Evolutionary conservation across 2,797 vertebrate genomes (phyloP), one percentile per base, ranked within the genome.

Genomic region (Schizothorax lantsangensis): DNA sequence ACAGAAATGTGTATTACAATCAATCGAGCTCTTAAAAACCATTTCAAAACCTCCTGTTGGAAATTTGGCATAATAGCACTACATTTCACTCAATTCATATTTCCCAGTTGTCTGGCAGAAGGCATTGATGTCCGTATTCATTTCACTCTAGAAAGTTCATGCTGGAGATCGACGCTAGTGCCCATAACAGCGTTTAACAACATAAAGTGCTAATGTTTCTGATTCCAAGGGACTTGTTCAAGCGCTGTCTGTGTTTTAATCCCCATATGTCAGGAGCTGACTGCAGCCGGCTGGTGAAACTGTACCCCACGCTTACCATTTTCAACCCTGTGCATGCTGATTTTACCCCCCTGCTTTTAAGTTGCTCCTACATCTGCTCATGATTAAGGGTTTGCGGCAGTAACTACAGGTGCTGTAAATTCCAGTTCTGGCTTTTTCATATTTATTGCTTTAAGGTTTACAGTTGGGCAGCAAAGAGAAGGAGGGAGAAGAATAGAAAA

Each of bases 381-480:
- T 93, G 92, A 93, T 96, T 96, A 96, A 49, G 85, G 86, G 64
- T 75, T 87, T 88, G 91, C 77, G 87, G 91, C 84, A 90, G 92
- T 92, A 91, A 94, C 91, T 94, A 94, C 95, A 96, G 95, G 95
- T 96, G 95, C 94, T 93, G 94, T 95, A 95, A 95, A 96, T 95
- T 95, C 93, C 93, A 86, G 69, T 81, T 91, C 90, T 90, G 89
- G 89, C 91, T 90, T 93, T 87, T 38, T 90, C 91, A 93, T 94
- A 95, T 96, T 95, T 95, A 95, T 94, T 94, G 91, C 94, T 91
- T 92, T 92, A 85, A 88, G 92, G 91, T 94, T 94, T 94, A 92
- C 92, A 94, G 92, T 94, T 86, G 17, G 54, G 79, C 89, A 88
- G 85, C 74, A 90, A 43, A 87, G 47, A 74, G 59, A 81, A 52